Evolutionary conservation across 2,113 vertebrate genomes (phyloP).

Genomic region (Muntiacus muntjak): DNA sequence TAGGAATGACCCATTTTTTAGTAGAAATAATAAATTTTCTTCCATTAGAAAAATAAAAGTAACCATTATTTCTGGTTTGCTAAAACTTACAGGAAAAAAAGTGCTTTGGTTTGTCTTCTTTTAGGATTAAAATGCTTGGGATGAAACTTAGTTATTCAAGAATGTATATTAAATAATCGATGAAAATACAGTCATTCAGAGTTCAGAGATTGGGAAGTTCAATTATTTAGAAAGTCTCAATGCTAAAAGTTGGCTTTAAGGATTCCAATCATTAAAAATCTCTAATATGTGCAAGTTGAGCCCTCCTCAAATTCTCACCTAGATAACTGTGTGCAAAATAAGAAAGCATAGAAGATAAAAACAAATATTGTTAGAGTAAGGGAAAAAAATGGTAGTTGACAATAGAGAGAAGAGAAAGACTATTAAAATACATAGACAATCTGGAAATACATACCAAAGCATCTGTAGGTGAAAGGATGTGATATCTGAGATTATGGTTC

Average conservation of each 20-base stretch:
- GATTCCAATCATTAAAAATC: not conserved
- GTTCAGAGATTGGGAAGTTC: not conserved
- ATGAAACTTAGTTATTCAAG: not conserved
- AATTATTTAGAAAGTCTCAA: not conserved
- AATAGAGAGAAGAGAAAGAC: not conserved
- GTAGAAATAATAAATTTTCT: not conserved
- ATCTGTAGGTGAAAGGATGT: not conserved
- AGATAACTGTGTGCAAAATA: not conserved
- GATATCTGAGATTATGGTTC: not conserved
- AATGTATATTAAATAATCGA: not conserved
- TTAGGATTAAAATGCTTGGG: not conserved
- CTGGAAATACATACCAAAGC: not conserved
- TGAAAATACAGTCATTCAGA: not conserved
- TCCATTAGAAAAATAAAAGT: not conserved
- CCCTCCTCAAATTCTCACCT: not conserved
- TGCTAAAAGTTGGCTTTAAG: not conserved
- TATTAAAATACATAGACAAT: not conserved
- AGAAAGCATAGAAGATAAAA: conserved; percentile 6
- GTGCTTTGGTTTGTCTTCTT: not conserved
- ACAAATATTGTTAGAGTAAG: not conserved
- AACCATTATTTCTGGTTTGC: not conserved
- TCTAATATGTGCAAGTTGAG: not conserved
- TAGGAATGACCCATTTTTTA: not conserved
- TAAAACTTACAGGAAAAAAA: not conserved
- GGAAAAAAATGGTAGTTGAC: not conserved